Conservation (phyloP, 2,888 invertebrate genomes). For the Leptopterna dolabrata region DNA sequence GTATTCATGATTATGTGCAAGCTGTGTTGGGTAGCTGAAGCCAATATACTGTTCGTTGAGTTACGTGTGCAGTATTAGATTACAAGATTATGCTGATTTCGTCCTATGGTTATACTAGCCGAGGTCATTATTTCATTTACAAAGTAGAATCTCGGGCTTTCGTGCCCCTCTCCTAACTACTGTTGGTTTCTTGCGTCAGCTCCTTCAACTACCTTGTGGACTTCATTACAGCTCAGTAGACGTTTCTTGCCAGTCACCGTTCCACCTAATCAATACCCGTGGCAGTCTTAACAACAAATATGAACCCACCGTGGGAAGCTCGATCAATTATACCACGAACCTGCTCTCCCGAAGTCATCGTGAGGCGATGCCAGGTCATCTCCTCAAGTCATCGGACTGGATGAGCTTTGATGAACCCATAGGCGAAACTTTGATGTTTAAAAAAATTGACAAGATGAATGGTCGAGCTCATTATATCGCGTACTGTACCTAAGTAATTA, state of each 20-base stretch:
- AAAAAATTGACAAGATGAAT: too few species aligned
- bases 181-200: neutral
- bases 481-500: too few species aligned
- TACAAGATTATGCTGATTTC: too few species aligned
- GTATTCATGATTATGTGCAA: too few species aligned
- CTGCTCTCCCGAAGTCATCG: neutral
- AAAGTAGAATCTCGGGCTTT: too few species aligned
- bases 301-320: conserved; percentile 13
- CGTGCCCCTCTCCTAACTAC: too few species aligned
- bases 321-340: neutral
- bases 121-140: too few species aligned
- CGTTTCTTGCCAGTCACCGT: neutral
- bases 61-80: too few species aligned
- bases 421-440: neutral
- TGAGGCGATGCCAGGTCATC: neutral
- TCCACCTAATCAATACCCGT: neutral
- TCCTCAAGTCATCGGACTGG: conserved; percentile 1
- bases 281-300: neutral
- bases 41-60: too few species aligned
- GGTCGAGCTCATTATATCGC: too few species aligned
- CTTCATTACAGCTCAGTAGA: neutral
- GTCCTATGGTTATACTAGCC: too few species aligned
- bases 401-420: neutral
- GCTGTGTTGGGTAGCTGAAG: too few species aligned
- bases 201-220: neutral